Evolutionary conservation across 1,140 invertebrate genomes (phyloP).

Genomic region (Tribolium castaneum): DNA sequence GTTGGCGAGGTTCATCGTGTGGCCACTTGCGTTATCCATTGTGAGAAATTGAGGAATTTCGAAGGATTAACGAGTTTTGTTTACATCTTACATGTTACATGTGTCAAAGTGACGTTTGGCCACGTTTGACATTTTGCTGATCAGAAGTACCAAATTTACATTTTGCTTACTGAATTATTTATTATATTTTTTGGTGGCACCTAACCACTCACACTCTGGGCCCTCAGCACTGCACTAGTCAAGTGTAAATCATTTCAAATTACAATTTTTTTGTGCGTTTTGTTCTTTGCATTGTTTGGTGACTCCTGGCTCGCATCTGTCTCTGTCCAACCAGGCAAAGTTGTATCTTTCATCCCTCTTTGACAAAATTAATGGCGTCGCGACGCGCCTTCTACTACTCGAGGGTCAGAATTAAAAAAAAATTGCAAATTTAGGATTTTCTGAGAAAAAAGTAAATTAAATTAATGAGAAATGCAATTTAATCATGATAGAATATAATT

Average conservation of each 20-base stretch:
- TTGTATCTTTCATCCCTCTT: background rate
- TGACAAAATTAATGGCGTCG: background rate
- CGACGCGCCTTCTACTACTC: too few species aligned
- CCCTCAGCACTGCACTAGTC: too few species aligned
- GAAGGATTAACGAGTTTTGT: background rate
- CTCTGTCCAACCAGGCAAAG: background rate
- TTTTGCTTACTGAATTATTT: too few species aligned
- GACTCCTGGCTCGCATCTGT: background rate
- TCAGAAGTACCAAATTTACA: background rate
- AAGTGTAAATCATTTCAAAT: too few species aligned
- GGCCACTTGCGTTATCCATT: slow-evolving; percentile 68
- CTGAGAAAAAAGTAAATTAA: too few species aligned
- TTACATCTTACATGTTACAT: slow-evolving; percentile 10
- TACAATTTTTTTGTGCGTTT: background rate
- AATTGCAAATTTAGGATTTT: too few species aligned
- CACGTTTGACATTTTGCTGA: background rate
- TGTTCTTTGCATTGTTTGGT: background rate
- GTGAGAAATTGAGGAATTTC: background rate
- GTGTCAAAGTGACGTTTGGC: background rate
- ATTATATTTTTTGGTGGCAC: too few species aligned
- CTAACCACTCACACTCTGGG: too few species aligned
- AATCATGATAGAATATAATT: too few species aligned
- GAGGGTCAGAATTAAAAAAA: too few species aligned
- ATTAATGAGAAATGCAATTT: too few species aligned
- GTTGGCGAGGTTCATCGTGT: slow-evolving; percentile 93